These are phyloP conservation scores for Rhineura floridana DNA, from an alignment of 2,113 vertebrate species.

Conservation along the genomic window DNA sequence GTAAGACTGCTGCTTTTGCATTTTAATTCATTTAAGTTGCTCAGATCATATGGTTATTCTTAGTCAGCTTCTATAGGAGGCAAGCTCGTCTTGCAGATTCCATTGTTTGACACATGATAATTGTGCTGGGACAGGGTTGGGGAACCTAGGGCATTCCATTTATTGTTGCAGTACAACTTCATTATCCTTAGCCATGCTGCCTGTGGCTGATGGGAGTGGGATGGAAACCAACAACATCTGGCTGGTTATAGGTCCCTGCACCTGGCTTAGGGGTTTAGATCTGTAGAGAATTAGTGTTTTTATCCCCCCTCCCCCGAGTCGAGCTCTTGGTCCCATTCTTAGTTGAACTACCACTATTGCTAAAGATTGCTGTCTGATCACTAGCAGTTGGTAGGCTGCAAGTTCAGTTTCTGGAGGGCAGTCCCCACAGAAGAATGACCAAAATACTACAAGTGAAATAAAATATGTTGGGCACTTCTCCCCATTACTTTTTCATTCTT, in stretches of 20 bases:
- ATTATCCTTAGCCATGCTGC: too few relatives aligned
- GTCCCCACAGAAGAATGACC: background rate
- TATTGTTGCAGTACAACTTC: too few relatives aligned
- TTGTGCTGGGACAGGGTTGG: background rate
- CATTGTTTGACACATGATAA: background rate
- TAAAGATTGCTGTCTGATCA: background rate
- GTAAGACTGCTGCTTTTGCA: slow-evolving; percentile 72
- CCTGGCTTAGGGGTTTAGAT: background rate
- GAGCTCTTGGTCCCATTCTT: background rate
- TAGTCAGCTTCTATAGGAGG: background rate
- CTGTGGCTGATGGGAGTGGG: too few relatives aligned
- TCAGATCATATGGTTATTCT: background rate
- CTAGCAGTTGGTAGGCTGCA: background rate
- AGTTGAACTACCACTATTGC: background rate
- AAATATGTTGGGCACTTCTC: background rate
- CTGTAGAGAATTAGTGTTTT: background rate
- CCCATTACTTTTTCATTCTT: background rate
- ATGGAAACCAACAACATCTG: too few relatives aligned
- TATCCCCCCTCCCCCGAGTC: background rate
- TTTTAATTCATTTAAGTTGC: background rate
- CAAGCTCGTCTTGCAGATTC: background rate
- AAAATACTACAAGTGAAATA: background rate
- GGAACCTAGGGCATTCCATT: too few relatives aligned
- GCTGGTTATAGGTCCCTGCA: too few relatives aligned
- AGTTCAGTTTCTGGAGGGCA: background rate